Evolutionary conservation across 2,797 vertebrate species (phyloP), one percentile per base, ranked within the genome.

Genomic region (Macropus fuliginosus): DNA sequence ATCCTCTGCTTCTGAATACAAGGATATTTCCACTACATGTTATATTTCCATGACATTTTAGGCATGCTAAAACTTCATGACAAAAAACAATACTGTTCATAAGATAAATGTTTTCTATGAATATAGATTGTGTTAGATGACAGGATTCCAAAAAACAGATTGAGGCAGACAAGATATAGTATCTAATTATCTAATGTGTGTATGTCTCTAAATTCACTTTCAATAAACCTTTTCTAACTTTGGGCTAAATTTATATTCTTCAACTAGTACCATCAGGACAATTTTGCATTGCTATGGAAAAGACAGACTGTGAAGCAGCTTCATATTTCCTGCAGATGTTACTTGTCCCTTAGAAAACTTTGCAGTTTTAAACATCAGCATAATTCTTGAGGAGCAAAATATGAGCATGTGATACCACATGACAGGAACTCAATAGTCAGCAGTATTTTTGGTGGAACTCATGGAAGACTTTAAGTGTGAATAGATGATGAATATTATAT

Each of bases 241-340:
- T 81, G 11, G 57, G n/a, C 4, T 91, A 16, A 94, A 89, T 93
- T 56, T 24, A 31, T 90, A 4, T 56, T 34, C 89, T 97, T 95
- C 94, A 92, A 54, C 27, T 54, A 57, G 57, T 57, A n/a, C 8
- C 81, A 89, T 87, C 54, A 56, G 91, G 56, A 56, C 55, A 56
- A 90, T 81, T 74, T 54, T 92, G 3, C 0, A 34, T 92, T 91
- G 92, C 34, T 93, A 24, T 95, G 90, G 55, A 40, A 92, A 95
- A 91, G 40, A 40, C 16, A 59, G 27, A 93, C 18, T 91, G 16
- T 54, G 0, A 92, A 29, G 27, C 92, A 92, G 14, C 50, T 90
- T 95, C 57, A 94, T 28, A 8, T 91, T 94, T 97, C 57, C 21
- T 95, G 8, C n/a, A 94, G 18, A 5, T 93, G 59, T 93, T 96